A percentile compares a stretch with the other conserved stretches of the same genome.
Conservation (phyloP, 2,113 vertebrate species). For the Anas platyrhynchos region DNA sequence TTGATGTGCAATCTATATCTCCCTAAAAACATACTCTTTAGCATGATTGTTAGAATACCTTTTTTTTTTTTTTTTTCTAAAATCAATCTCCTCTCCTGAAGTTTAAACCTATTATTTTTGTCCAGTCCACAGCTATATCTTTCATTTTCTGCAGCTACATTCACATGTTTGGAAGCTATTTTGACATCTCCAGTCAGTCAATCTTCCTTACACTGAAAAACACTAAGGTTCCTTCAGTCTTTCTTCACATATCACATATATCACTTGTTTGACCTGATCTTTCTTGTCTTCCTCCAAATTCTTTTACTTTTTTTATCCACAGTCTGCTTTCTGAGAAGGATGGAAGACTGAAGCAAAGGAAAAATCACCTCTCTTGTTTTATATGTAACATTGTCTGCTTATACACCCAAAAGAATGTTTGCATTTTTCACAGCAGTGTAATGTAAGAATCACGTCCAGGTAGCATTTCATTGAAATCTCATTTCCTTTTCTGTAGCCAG, state of each 20-base stretch:
- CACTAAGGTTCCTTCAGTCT: not conserved
- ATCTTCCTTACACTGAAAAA: not conserved
- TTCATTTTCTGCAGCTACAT: not conserved
- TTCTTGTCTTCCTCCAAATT: not conserved
- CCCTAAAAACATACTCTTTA: not conserved
- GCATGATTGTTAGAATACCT: not conserved
- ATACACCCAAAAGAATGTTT: not conserved
- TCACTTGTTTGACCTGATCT: not conserved
- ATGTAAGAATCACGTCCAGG: not conserved
- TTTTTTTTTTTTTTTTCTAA: not conserved
- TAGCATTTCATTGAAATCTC: not conserved
- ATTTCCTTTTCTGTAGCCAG: not conserved
- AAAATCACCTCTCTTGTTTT: not conserved
- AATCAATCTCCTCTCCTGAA: not conserved
- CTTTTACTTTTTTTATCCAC: not conserved
- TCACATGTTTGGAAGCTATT: not conserved
- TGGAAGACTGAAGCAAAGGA: not conserved
- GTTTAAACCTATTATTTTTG: not conserved
- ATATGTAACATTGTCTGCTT: not conserved
- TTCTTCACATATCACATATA: not conserved
- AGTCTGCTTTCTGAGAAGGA: not conserved
- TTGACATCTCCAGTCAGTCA: not conserved
- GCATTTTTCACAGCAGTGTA: not conserved
- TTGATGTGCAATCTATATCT: not conserved
- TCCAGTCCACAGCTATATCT: not conserved